Evolutionary conservation across 2,797 vertebrate genomes (phyloP), one percentile per base, ranked within the genome.

Genomic region (Meda fulgida): DNA sequence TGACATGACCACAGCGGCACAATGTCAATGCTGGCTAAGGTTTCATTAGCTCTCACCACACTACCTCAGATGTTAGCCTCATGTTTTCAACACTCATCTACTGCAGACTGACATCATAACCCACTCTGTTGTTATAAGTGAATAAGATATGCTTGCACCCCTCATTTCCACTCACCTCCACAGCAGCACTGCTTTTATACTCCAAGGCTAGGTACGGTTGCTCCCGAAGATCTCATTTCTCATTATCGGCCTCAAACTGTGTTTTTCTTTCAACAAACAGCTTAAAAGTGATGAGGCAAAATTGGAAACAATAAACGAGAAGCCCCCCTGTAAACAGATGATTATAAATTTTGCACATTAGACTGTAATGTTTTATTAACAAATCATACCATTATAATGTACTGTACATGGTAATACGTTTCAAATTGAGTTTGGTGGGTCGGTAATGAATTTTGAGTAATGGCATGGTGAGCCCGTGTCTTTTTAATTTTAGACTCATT

Each of bases 281-380:
- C 26, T 48, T 55, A 72, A 87, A 85, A 87, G 46, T 13, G 70
- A 80, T 29, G 73, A n/a, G 87, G 86, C 58, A 78, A 88, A 84
- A 84, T 81, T 84, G 66, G 60, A 80, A 88, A 86, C 78, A 71
- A 91, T 75, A 81, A 88, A 88, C 51, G 19, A 36, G 71, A 69
- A 85, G 80, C 60, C 72, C 80, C n/a, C 85, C 75, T 78, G 86
- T 89, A 87, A 91, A 92, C 88, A 88, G 83, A 87, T 82, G 76
- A 89, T 92, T 89, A 91, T 91, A 87, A 69, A 93, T 93, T 80
- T 90, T n/a, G 26, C 88, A 89, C 90, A 89, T 90, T 88, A 83
- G 84, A 26, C 80, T 85, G 81, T 91, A 93, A 89, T 90, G 88
- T 92, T 90, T 93, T 92, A 92, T 93, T 91, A 92, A 90, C 89